Conservation (phyloP, 2,113 vertebrate genomes). For the Riparia riparia region DNA sequence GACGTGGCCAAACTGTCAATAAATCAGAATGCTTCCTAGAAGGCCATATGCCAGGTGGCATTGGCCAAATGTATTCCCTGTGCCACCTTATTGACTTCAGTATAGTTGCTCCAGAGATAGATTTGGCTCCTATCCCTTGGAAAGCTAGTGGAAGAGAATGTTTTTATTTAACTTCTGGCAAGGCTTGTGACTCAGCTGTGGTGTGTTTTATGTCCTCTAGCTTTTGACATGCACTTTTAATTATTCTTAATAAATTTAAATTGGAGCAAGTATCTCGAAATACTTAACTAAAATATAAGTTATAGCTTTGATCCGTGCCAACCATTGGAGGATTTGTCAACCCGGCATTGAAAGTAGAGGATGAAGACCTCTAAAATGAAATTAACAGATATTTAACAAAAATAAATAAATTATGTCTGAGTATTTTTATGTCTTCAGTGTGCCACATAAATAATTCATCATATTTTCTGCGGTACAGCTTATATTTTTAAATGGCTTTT, state of each 20-base stretch:
- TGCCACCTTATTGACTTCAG: not conserved
- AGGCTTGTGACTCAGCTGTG: not conserved
- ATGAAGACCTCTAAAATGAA: conserved; percentile 22
- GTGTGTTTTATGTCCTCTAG: conserved; percentile 19
- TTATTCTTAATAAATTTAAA: conserved; percentile 62
- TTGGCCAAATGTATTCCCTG: not conserved
- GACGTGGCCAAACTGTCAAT: not conserved
- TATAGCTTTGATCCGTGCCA: conserved; percentile 32
- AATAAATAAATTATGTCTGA: conserved; percentile 24
- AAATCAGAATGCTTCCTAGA: not conserved
- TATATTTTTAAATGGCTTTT: conserved; percentile 41
- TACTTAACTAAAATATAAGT: conserved; percentile 22
- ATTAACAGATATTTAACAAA: conserved; percentile 37
- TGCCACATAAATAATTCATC: conserved; percentile 35
- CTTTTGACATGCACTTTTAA: conserved; percentile 40
- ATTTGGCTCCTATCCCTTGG: conserved; percentile 1
- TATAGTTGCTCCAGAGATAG: not conserved
- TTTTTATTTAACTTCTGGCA: conserved; percentile 55
- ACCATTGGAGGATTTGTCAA: conserved; percentile 13
- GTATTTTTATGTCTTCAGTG: conserved; percentile 36
- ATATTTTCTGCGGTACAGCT: not conserved
- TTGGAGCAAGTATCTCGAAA: conserved; percentile 27
- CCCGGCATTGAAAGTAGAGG: not conserved
- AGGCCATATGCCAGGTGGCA: not conserved
- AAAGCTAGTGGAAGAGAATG: not conserved